Conservation (phyloP, 1,140 invertebrate genomes). For the Cydia amplana region DNA sequence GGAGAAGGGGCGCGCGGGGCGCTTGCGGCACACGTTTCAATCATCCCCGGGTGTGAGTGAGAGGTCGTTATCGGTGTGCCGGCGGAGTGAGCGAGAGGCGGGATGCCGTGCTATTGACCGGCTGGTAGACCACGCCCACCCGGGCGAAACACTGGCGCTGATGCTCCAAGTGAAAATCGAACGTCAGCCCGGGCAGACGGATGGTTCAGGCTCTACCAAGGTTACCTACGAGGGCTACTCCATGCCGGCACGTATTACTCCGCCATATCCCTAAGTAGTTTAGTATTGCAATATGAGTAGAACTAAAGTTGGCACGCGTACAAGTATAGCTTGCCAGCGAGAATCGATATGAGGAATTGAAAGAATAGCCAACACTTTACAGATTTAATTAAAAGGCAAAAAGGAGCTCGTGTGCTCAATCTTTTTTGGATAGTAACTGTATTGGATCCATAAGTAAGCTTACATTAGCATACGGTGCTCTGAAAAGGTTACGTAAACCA, state of each 20-base stretch:
- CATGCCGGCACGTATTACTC: constrained; percentile 4
- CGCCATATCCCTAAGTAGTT: constrained; percentile 35
- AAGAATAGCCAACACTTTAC: constrained; percentile 46
- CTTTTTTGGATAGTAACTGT: constrained; percentile 27
- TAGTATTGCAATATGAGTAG: constrained; percentile 40
- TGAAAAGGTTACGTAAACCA: constrained; percentile 17
- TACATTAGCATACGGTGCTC: constrained; percentile 13
- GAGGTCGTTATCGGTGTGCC: constrained; percentile 46
- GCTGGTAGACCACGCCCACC: constrained; percentile 75
- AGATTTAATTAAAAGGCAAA: constrained; percentile 48
- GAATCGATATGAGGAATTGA: constrained; percentile 43
- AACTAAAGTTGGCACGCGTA: constrained; percentile 51
- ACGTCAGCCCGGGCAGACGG: constrained; percentile 73
- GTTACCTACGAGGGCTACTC: constrained; percentile 51
- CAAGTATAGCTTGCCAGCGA: constrained; percentile 55
- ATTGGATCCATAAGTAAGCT: constrained; percentile 27
- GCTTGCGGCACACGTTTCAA: constrained; percentile 79
- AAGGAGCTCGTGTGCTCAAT: background rate
- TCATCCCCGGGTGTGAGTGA: constrained; percentile 69
- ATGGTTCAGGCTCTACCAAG: constrained; percentile 66
- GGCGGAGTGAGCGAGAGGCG: constrained; percentile 56
- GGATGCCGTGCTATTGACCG: constrained; percentile 76
- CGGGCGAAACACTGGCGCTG: constrained; percentile 68
- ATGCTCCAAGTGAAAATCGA: constrained; percentile 78
- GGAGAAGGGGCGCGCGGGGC: constrained; percentile 72